Conservation (phyloP, 2,113 vertebrate species). For the Syrrhaptes paradoxus region DNA sequence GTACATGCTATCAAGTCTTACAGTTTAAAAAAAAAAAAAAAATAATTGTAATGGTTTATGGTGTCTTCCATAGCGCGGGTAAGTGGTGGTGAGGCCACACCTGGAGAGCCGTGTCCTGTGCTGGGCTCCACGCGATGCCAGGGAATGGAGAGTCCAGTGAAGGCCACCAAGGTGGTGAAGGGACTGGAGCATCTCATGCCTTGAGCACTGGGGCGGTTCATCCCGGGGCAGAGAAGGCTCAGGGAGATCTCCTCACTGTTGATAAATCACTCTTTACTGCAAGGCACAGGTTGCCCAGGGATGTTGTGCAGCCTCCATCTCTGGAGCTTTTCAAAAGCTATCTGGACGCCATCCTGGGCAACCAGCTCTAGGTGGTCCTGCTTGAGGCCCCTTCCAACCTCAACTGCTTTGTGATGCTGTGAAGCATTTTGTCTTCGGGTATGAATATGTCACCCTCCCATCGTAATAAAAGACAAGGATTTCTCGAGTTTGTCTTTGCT, state of each 20-base stretch:
- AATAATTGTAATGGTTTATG: not conserved
- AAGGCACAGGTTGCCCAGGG: not conserved
- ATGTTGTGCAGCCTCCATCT: not conserved
- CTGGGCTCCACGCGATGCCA: accelerated
- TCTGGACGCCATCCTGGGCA: not conserved
- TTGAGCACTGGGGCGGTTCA: too few species aligned
- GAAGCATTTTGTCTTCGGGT: not conserved
- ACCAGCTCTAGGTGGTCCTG: not conserved
- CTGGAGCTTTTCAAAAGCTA: not conserved
- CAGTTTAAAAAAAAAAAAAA: not conserved
- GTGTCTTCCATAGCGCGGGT: not conserved
- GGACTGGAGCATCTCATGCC: not conserved
- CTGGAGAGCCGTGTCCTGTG: not conserved
- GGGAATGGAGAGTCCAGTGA: not conserved
- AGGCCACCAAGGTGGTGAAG: not conserved
- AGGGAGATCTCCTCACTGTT: not conserved
- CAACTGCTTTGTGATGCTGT: not conserved
- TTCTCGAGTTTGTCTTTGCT: not conserved
- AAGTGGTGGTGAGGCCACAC: not conserved
- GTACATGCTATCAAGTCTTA: not conserved
- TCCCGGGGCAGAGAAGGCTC: too few species aligned
- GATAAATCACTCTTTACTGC: not conserved
- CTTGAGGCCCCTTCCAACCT: not conserved
- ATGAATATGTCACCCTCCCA: not conserved
- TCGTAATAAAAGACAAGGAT: not conserved